phyloP scores from a whole-genome alignment of 2,113 vertebrate species.

The Ascaphus truei region DNA sequence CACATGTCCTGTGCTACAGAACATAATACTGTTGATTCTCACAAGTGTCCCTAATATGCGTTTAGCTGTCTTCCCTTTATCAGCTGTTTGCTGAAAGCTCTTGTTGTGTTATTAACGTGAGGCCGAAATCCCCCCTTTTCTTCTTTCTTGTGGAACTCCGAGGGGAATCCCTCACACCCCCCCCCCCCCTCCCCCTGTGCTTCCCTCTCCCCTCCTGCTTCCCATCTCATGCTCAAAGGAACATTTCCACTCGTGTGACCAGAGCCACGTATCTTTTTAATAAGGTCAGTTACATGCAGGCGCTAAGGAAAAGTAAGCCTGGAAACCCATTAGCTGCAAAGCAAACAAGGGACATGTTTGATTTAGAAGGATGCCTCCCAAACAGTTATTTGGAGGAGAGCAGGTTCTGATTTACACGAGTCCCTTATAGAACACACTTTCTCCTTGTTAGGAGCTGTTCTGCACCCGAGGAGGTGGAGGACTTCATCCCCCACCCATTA shows the following conservation, averaged over 20 bases:
- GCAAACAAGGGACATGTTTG: conserved; percentile 44
- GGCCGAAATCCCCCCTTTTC: too few species aligned
- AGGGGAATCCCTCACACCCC: background rate
- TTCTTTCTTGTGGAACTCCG: too few species aligned
- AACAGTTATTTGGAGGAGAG: conserved; percentile 50
- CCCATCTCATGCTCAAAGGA: background rate
- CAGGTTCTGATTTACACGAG: conserved; percentile 49
- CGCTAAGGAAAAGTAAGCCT: conserved; percentile 45
- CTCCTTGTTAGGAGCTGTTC: conserved; percentile 76
- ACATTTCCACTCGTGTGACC: background rate
- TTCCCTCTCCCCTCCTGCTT: background rate
- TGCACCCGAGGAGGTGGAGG: conserved; percentile 46
- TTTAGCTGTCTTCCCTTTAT: too few species aligned
- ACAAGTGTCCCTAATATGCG: too few species aligned
- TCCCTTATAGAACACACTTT: conserved; percentile 45
- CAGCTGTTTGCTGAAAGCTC: too few species aligned
- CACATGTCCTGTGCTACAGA: too few species aligned
- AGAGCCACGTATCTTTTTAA: conserved; percentile 14
- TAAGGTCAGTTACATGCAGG: conserved; percentile 23
- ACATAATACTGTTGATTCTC: too few species aligned
- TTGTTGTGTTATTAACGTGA: too few species aligned
- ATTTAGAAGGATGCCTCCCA: conserved; percentile 55
- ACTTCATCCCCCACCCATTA: conserved; percentile 31
- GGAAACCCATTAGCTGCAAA: conserved; percentile 35
- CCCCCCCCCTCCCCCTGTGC: background rate